Base-by-base conservation (phyloP, 1,140 invertebrate species). In the Pseudomyrmex pallidus region DNA sequence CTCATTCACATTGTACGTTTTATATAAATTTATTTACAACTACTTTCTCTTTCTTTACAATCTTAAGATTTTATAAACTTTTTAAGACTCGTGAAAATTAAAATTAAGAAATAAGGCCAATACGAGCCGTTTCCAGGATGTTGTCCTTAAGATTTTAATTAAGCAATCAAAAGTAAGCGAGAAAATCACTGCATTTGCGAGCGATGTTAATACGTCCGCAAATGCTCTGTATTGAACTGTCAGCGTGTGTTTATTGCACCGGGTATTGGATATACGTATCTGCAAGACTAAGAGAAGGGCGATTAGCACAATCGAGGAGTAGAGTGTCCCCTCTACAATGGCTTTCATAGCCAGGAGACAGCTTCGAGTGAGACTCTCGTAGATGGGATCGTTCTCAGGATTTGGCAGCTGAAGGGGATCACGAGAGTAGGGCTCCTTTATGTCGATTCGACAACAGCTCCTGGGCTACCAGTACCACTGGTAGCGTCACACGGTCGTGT, bases 391-490 rank as follows among this genome's bases (percentile, higher is more conserved):
- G 72, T 86, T 78, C 56, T 86, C 78, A 52, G 73, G 80, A 89
- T 86, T 90, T 82, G 84, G 80, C 87, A 87, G 90, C 70, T 89
- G 83, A 85, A 89, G 82, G 20, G 82, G 80, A 85, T 90, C 88
- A 80, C 76, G 86, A 87, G 89, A 89, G 84, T 88, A 80, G 20
- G 86, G 78, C 13, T 62, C 76, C 72, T 88, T 86, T 85, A 85
- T 82, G 89, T 89, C 82, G 62, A 80, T 87, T 85, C 76, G 84
- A 82, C 82, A 89, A 77, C 87, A 85, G 74, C 88, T 89, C 63
- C 67, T 74, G 17, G 87, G 35, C 5, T 35, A n/a, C n/a, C n/a
- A 35, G 78, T 54, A 86, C 73, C 74, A 68, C 85, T 52, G 87
- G 59, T 17, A 76, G 77, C 82, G 89, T 88, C 89, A 90, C 84